phyloP scores from a whole-genome alignment of 2,888 invertebrate genomes.

The Toxonevra muliebris region DNA sequence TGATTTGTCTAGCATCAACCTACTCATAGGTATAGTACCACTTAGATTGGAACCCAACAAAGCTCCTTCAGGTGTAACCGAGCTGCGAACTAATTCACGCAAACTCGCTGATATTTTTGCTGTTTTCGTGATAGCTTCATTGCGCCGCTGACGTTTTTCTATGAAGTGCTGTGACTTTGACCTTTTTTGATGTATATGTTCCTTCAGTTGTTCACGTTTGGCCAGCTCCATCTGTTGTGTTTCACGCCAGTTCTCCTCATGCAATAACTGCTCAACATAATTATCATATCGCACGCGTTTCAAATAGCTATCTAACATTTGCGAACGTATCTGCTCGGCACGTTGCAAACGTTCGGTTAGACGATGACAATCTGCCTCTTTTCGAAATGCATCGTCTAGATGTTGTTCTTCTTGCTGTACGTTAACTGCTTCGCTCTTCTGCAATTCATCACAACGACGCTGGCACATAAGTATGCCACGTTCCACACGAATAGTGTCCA shows the following conservation, averaged over 20 bases:
- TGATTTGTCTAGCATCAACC: conserved; percentile 45
- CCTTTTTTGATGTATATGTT: conserved; percentile 57
- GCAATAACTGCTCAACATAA: conserved; percentile 59
- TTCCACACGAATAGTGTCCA: conserved; percentile 56
- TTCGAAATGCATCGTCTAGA: conserved; percentile 57
- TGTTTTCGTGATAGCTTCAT: conserved; percentile 56
- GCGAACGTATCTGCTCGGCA: conserved; percentile 57
- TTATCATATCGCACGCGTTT: conserved; percentile 61
- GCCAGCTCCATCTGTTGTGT: conserved; percentile 53
- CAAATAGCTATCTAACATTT: conserved; percentile 56
- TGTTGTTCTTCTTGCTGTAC: conserved; percentile 59
- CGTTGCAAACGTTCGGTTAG: conserved; percentile 57
- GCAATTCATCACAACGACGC: conserved; percentile 57
- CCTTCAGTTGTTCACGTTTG: conserved; percentile 55
- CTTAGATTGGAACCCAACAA: conserved; percentile 30
- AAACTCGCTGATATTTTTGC: conserved; percentile 63
- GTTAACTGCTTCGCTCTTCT: conserved; percentile 57
- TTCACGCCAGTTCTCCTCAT: conserved; percentile 62
- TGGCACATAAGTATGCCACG: conserved; percentile 55
- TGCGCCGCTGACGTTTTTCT: conserved; percentile 53
- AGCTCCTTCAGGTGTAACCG: conserved; percentile 59
- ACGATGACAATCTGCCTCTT: conserved; percentile 56
- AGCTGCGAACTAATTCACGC: conserved; percentile 61
- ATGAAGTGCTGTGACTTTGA: conserved; percentile 57
- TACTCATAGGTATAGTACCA: conserved; percentile 41